Base-by-base conservation (phyloP, 2,113 vertebrate species). In the Falco punctatus region DNA sequence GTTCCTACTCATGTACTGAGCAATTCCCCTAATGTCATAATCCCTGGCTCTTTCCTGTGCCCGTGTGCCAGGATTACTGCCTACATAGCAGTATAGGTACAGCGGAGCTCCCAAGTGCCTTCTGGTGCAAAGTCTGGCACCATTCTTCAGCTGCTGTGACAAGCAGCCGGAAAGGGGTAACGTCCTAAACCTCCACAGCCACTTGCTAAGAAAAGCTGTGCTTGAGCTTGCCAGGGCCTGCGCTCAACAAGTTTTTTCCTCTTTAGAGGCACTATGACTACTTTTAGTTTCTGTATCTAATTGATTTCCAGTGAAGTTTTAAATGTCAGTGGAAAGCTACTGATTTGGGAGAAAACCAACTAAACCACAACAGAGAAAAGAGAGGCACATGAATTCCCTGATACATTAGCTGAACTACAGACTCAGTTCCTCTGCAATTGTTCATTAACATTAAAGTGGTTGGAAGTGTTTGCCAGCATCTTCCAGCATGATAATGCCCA, bases 261-360 rank as follows among this genome's bases (percentile, higher is more conserved):
- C 17, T 58, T 32, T 33, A 38, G 42, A 90, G 64, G 30, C 42
- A 38, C 52, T 71, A 13, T 5, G 44, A 58, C 75, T 92, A 42
- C 59, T 94, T 88, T 57, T 51, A 91, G 46, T 86, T 88, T 33
- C 83, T 81, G 23, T 58, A 70, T 9, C 78, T 46, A 66, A 71
- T 55, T 3, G 1, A 67, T 86, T 74, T 48, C 51, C 58, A 70
- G 40, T 4, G 33, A 65, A 26, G 49, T 13, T 70, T 86, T 81
- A 62, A 83, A 92, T 21, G 51, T n/a, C 72, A 57, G 27, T 35
- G 64, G 46, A 73, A 89, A 92, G n/a, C 3, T 26, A 77, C 82
- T 15, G 7, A 67, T 58, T 7, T 70, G 7, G n/a, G 71, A 46
- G 7, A 8, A 81, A 90, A 81, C 11, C 35, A 90, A 35, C 35